A percentile compares a stretch with the other conserved stretches of the same genome.
Conservation (phyloP, 1,140 invertebrate genomes). For the Neotoxoptera formosana region DNA sequence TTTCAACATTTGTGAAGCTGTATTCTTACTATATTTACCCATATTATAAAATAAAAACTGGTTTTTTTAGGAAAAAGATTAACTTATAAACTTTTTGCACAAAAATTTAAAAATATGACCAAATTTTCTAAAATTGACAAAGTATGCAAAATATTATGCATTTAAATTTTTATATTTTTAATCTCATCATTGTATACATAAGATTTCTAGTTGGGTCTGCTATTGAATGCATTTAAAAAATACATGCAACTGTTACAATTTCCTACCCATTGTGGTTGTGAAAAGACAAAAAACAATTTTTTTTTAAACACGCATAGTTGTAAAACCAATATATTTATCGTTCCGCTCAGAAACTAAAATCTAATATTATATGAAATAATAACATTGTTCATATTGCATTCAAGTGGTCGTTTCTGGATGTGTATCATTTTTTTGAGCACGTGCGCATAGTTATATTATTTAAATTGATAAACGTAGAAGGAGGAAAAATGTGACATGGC, state of each 20-base stretch:
- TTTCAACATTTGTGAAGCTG: too few relatives aligned
- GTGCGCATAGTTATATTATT: not conserved
- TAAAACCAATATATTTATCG: not conserved
- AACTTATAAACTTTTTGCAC: too few relatives aligned
- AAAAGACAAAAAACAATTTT: not conserved
- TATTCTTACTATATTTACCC: too few relatives aligned
- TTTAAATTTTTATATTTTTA: too few relatives aligned
- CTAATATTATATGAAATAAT: not conserved
- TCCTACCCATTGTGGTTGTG: not conserved
- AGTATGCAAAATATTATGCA: too few relatives aligned
- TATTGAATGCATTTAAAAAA: not conserved
- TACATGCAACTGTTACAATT: not conserved
- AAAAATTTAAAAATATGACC: too few relatives aligned
- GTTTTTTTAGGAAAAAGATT: too few relatives aligned
- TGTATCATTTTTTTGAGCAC: not conserved
- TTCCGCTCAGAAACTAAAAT: not conserved
- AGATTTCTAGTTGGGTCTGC: not conserved
- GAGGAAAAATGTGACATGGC: not conserved
- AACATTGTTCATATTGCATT: not conserved
- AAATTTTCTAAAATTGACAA: too few relatives aligned
- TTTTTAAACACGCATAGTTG: not conserved
- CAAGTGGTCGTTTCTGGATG: not conserved
- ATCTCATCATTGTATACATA: not conserved
- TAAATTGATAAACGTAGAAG: constrained; percentile 37
- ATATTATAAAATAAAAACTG: too few relatives aligned